Evolutionary conservation across 2,113 vertebrate species (phyloP), one percentile per base, ranked within the genome.

Genomic region (Zootoca vivipara): DNA sequence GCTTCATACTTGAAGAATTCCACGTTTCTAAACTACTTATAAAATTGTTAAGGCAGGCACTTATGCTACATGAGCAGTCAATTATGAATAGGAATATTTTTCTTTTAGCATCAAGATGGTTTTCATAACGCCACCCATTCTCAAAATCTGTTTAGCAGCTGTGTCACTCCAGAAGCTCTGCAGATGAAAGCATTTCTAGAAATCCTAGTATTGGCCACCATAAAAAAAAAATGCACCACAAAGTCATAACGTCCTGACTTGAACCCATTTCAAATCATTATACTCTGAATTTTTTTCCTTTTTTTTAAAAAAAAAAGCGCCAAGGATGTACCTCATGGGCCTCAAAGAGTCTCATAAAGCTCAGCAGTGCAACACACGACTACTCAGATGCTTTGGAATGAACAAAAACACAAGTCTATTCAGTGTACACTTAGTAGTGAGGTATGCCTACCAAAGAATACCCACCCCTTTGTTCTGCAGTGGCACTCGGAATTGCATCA

Each of bases 1-100:
- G 13, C 10, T 56, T 69, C 67, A 22, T 30, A 35, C 7, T 38
- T 38, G 46, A 72, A 85, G 0, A 0, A 77, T 77, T 84, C 81
- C 65, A 62, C 65, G 89, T 77, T 86, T 92, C 79, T 30, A 83
- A 87, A 65, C 0, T 91, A 58, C 80, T 1, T 85, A 72, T 87
- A 85, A 86, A 42, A 72, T 30, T n/a, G 82, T 81, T 92, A 88
- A 83, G 58, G 30, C 30, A 20, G 88, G 81, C 88, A 82, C 40
- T 88, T 89, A 38, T 73, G 38, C 83, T 85, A 89, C 18, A 7
- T 18, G 65, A 3, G 70, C 30, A 56, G n/a, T 78, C 70, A 90
- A 4, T 62, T 5, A 80, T 88, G 24, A 80, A 85, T 73, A 83
- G 35, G 40, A 67, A 86, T 1, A 80, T 4, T 84, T 62, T 77